Conservation (phyloP, 2,888 invertebrate genomes). For the Andrena hattorfiana region DNA sequence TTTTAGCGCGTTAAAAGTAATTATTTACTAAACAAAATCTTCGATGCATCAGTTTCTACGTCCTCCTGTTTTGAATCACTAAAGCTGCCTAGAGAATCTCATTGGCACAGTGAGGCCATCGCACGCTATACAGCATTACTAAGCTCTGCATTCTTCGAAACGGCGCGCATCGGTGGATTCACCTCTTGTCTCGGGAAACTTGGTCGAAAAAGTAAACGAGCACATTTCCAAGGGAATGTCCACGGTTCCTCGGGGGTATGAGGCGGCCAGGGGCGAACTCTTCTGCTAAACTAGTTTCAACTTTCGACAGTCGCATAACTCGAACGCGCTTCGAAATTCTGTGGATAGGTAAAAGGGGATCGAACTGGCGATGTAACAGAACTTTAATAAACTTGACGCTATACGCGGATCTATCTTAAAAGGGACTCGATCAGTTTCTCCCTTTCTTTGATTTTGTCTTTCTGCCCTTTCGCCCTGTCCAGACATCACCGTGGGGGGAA, state of each 20-base stretch:
- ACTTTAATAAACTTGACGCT: constrained; percentile 71
- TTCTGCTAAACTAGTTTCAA: constrained; percentile 70
- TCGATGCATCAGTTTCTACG: not conserved
- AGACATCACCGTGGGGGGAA: not conserved
- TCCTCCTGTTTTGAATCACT: not conserved
- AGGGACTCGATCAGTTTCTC: constrained; percentile 18
- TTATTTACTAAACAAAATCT: not conserved
- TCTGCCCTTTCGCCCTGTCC: constrained; percentile 1
- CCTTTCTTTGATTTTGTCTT: constrained; percentile 26
- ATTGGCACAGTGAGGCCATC: not conserved
- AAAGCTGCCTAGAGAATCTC: constrained; percentile 12
- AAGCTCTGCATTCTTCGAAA: constrained; percentile 7
- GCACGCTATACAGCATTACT: not conserved
- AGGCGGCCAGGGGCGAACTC: constrained; percentile 49
- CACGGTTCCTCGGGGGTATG: constrained; percentile 34
- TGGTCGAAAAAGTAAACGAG: constrained; percentile 53
- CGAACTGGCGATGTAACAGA: constrained; percentile 53
- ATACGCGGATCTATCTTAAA: constrained; percentile 1
- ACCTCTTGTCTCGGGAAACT: constrained; percentile 44
- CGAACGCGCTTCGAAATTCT: constrained; percentile 55
- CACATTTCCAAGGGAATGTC: constrained; percentile 67
- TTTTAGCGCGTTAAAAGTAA: not conserved
- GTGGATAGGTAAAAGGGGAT: constrained; percentile 58
- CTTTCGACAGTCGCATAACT: constrained; percentile 72
- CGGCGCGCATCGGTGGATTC: constrained; percentile 38